Percentiles rank a stretch among this genome's conserved stretches.
Conservation (phyloP, 1,140 invertebrate genomes). For the Macrocentrus cingulum region DNA sequence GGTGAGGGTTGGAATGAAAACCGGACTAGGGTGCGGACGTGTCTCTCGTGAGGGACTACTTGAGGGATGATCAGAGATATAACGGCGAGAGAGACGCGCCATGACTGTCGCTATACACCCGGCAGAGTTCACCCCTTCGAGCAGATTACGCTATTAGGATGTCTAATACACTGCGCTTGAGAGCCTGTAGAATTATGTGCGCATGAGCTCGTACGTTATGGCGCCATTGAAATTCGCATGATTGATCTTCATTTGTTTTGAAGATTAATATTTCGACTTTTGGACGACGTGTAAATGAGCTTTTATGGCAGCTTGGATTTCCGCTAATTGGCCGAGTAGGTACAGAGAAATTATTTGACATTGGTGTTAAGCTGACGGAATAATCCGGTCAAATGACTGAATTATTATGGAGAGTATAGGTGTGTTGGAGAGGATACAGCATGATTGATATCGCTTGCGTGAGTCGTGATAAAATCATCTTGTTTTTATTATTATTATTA, state of each 20-base stretch:
- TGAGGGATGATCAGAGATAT: constrained; percentile 23
- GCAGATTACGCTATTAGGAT: constrained; percentile 24
- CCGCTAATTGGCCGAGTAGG: background rate
- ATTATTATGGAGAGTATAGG: no score
- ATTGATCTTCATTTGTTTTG: background rate
- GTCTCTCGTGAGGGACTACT: background rate
- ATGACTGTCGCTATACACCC: constrained; percentile 3
- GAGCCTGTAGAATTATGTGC: background rate
- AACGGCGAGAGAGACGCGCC: background rate
- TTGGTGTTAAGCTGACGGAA: constrained; percentile 4
- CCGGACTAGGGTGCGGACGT: background rate
- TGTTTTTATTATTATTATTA: background rate
- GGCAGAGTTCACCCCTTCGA: constrained; percentile 17
- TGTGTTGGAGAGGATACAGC: no score
- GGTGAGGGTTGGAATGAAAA: background rate
- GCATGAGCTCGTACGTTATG: background rate
- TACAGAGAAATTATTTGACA: constrained; percentile 4
- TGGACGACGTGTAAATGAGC: constrained; percentile 14
- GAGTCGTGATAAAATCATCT: background rate
- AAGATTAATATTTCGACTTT: background rate
- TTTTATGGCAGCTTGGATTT: constrained; percentile 8
- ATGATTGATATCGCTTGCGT: background rate
- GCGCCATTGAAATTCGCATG: constrained; percentile 10
- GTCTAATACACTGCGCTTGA: constrained; percentile 3
- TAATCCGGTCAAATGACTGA: constrained; percentile 1